A percentile compares a stretch with the other conserved stretches of the same genome.
phyloP scores from a whole-genome alignment of 1,140 invertebrate species.

The Akabosia matsudoensis region DNA sequence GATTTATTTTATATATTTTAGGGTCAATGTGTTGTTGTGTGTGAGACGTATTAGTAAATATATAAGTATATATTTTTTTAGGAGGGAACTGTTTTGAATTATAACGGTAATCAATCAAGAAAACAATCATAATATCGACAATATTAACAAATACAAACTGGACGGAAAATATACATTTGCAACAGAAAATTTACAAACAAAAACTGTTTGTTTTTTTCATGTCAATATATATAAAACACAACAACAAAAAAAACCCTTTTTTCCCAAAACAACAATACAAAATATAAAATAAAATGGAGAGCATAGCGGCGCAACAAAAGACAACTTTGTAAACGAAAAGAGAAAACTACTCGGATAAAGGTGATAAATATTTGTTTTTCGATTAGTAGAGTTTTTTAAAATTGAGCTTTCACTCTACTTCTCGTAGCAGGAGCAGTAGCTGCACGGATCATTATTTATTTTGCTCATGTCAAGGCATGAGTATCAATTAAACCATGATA shows the following conservation, averaged over 20 bases:
- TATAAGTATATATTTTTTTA: conserved; percentile 1
- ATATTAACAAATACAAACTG: neutral
- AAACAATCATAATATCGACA: too few relatives aligned
- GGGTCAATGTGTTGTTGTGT: conserved; percentile 20
- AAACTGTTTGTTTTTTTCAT: too few relatives aligned
- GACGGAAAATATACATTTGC: neutral
- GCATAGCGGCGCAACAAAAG: conserved; percentile 1
- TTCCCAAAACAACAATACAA: conserved; percentile 22
- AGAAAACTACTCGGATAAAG: conserved; percentile 21
- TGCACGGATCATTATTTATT: neutral
- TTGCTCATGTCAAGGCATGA: too few relatives aligned
- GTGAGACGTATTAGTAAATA: conserved; percentile 14
- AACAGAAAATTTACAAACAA: neutral
- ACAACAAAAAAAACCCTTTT: conserved; percentile 12
- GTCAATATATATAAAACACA: neutral
- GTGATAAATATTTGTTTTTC: conserved; percentile 7
- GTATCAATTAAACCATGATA: too few relatives aligned
- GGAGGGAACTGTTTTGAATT: neutral
- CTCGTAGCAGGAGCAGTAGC: neutral
- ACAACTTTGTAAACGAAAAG: conserved; percentile 10
- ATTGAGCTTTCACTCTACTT: neutral
- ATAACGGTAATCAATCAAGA: neutral
- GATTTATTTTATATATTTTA: neutral
- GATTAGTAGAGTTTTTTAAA: conserved; percentile 3
- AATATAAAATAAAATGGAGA: conserved; percentile 5